Base-by-base conservation (phyloP, 2,113 vertebrate species). In the Clarias magur region DNA sequence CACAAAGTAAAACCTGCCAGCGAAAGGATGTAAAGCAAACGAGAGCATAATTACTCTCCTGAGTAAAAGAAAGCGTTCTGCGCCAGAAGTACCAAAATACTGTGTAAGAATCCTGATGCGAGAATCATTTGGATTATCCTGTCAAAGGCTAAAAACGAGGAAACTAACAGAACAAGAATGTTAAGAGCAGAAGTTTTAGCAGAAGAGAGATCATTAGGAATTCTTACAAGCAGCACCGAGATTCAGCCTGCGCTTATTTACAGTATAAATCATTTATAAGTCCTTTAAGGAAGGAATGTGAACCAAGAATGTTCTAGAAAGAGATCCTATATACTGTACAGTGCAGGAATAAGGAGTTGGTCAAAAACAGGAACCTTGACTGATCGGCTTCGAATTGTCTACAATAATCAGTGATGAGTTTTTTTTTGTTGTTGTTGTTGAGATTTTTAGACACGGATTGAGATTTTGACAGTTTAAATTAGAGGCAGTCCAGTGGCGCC, bases 11-110 rank as follows among this genome's bases (percentile, higher is more conserved):
- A 62, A 60, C 10, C 3, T 60, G 57, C 17, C 30, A 34, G 79
- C 12, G 12, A 10, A 19, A 60, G 19, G 54, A 80, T 42, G 16
- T 57, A 19, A 76, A 79, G 53, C 76, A 79, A 79, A 79, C 76
- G 13, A 56, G 78, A 16, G 54, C 17, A 25, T 80, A 60, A 80
- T 80, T 80, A 80, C 79, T 80, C 79, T 60, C 79, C 38, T 21
- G 79, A 80, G 56, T 80, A 5, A 80, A 60, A 21, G 57, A 62
- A 34, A 60, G 19, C 57, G 2, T 38, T 62, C 30, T 21, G 57
- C 38, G 27, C 42, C 57, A 60, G 57, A 80, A 80, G 59, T 59
- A 80, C 54, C 3, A 19, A 59, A 79, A 79, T 57, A 79, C 34
- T 38, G 34, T 38, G 3, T 27, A 1, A 62, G 27, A 80, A 38